phyloP scores from a whole-genome alignment of 2,888 invertebrate genomes.

The Lysandra coridon region DNA sequence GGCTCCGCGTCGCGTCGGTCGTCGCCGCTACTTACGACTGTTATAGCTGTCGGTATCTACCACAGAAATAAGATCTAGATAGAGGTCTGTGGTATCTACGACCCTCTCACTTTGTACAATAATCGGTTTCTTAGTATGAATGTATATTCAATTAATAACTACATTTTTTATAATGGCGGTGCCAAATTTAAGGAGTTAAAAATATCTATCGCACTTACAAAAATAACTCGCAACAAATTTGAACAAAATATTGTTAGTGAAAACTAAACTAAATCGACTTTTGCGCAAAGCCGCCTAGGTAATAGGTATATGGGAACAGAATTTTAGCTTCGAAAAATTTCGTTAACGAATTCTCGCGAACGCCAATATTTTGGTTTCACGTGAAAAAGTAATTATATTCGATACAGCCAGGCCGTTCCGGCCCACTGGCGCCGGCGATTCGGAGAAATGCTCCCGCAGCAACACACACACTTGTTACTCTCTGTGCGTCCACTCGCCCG shows the following conservation, averaged over 20 bases:
- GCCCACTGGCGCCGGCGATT: neutral
- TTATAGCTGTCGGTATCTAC: neutral
- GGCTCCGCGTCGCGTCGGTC: neutral
- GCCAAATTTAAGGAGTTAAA: no score
- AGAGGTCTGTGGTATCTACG: no score
- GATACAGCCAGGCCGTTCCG: neutral
- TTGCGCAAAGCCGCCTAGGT: neutral
- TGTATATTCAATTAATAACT: no score
- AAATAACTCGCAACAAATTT: neutral
- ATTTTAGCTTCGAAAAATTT: neutral
- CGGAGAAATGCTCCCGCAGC: neutral
- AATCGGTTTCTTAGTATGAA: no score
- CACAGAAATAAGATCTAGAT: no score
- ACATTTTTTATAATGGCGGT: no score
- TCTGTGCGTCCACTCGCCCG: neutral
- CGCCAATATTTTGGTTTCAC: neutral
- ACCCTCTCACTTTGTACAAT: no score
- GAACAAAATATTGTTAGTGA: neutral
- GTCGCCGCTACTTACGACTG: neutral
- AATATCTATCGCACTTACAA: neutral
- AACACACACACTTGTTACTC: neutral
- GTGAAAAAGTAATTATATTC: constrained; percentile 9
- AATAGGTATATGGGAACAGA: neutral
- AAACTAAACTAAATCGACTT: neutral
- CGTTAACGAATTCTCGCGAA: neutral